A percentile compares a stretch with the other conserved stretches of the same genome.
Conservation (phyloP, 2,797 vertebrate genomes). For the Sphenopsis melanotis region DNA sequence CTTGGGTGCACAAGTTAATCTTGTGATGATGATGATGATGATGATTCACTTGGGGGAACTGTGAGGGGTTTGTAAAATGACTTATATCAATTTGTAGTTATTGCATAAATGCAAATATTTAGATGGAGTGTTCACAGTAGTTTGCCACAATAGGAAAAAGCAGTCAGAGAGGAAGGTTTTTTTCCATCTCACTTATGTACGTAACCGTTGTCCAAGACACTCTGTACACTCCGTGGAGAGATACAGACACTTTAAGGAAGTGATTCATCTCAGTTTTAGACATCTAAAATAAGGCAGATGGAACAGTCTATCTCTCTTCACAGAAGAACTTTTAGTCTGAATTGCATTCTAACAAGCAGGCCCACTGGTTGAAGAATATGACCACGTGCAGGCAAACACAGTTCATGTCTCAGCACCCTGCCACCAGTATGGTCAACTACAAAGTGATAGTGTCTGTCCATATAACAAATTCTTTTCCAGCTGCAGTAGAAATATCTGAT, state of each 20-base stretch:
- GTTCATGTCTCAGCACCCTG: not conserved
- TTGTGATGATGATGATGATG: not conserved
- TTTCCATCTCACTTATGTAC: not conserved
- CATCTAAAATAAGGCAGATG: constrained; percentile 1
- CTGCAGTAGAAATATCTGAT: not conserved
- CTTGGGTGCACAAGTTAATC: not conserved
- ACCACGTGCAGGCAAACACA: not conserved
- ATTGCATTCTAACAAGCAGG: not conserved
- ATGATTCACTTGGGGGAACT: not conserved
- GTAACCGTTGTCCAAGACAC: not conserved
- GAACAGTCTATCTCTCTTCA: not conserved
- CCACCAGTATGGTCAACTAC: not conserved
- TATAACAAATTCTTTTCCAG: not conserved
- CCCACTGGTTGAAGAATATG: not conserved
- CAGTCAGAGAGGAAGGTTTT: not conserved
- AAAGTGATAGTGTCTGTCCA: not conserved
- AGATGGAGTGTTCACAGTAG: not conserved
- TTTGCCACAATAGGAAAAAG: not conserved
- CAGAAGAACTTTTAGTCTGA: not conserved
- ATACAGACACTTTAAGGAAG: constrained; percentile 1
- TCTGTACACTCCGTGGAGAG: not conserved
- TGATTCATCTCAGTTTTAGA: constrained; percentile 1
- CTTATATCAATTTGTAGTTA: not conserved
- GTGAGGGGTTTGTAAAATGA: not conserved
- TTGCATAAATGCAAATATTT: not conserved